Evolutionary conservation across 2,888 invertebrate genomes (phyloP), one percentile per base, ranked within the genome.

Genomic region (Polydrusus pterygomalis): DNA sequence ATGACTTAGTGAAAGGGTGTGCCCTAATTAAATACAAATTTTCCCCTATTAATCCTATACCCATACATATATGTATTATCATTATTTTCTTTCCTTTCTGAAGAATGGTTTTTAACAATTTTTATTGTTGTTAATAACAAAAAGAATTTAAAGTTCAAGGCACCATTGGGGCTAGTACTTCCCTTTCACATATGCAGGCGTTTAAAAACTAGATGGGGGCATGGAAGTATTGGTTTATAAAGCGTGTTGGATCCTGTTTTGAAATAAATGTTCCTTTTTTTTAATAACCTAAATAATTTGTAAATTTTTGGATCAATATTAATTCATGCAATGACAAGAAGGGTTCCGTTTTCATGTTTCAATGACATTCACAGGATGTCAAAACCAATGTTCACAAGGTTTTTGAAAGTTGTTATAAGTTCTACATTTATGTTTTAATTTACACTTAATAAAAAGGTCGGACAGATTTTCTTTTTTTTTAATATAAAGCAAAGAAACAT

Each of bases 1-100:
- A 49, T 65, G 49, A 49, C 60, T 38, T 51, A 67, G 45, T 65
- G 15, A 60, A 5, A 67, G 67, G 73, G 73, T 54, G 73, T 73
- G 73, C 30, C 56, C 47, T 45, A 56, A 54, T 72, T 65, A 30
- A 64, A 17, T 71, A 51, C 30, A 34, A 30, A 34, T 71, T 71
- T 47, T 20, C 60, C 17, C n/a, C 40, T 34, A 34, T n/a, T 25
- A 34, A 56, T 25, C 25, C 25, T 54, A 54, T 30, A 25, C 25
- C 13, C 6, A 6, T 9, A 56, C 10, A 56, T 30, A n/a, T 2
- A 18, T 54, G 20, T 5, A 51, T 20, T 18, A 11, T 20, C 20
- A 20, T 11, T 20, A 51, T 20, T 51, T 51, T 51, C 51, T 40
- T 7, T 40, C 8, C 40, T 40, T 40, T 40, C 40, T 8, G 11